Evolutionary conservation across 2,797 vertebrate species (phyloP), one percentile per base, ranked within the genome.

Genomic region (Takifugu ocellatus): DNA sequence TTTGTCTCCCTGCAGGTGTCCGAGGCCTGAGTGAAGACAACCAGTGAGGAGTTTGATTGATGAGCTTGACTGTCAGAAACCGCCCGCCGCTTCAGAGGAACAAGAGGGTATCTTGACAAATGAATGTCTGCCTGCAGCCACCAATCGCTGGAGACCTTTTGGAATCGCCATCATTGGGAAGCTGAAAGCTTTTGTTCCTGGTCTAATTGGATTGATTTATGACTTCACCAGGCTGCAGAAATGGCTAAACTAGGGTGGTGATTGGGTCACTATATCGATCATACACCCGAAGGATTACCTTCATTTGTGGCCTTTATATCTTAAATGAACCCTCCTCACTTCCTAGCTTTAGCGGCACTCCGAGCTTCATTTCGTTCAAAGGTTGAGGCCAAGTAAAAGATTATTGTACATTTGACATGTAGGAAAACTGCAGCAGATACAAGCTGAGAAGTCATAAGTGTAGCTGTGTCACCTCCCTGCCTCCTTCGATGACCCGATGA

Each of bases 401-500:
- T 59, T 48, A 53, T 16, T 54, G 51, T 46, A 15, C 17, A 45
- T 66, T 57, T 75, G 75, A 72, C 36, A 14, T 39, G 36, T 12
- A 39, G 36, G 36, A 39, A 39, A 39, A 39, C 36, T 39, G 36
- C 36, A 39, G 11, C 36, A 39, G 36, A 2, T 39, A 4, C 78
- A 85, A 70, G 45, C 63, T 54, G 59, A 47, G 29, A 55, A 25
- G 57, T 36, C 56, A 47, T 24, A 36, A 49, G 21, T 64, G 9
- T 26, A 62, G 56, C 36, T 6, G 25, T 49, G 51, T 33, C 25
- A 51, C 67, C 51, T 54, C 44, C 43, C 9, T 31, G 0, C 61
- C 36, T 10, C 54, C 29, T 45, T 56, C 10, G 6, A 42, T 74
- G 70, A 76, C 60, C 68, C 64, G 48, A 72, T 81, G 84, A 79